These are phyloP conservation scores for Melitaea athalia DNA, from an alignment of 2,888 invertebrate genomes.

Conservation along the genomic window DNA sequence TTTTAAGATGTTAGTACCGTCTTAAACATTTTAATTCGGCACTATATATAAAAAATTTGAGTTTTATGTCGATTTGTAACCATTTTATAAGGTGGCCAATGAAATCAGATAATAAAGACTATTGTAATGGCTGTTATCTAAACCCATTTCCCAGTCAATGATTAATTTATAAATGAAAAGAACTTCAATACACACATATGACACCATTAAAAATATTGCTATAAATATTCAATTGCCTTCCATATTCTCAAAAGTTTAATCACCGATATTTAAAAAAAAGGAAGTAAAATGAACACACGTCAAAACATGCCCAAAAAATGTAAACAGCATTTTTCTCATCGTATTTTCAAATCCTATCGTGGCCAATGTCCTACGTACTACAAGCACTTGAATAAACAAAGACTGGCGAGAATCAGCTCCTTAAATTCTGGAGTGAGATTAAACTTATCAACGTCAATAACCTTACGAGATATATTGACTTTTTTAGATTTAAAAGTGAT, in stretches of 20 bases:
- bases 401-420: constrained; percentile 29
- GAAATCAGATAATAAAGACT: too few relatives aligned
- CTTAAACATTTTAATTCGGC: too few relatives aligned
- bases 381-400: constrained; percentile 27
- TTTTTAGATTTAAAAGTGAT: background rate
- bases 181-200: too few relatives aligned
- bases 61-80: too few relatives aligned
- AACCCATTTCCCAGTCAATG: too few relatives aligned
- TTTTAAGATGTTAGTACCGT: too few relatives aligned
- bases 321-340: constrained; percentile 11
- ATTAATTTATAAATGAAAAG: too few relatives aligned
- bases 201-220: background rate
- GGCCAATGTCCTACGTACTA: constrained; percentile 29
- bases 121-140: too few relatives aligned
- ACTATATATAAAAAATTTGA: too few relatives aligned
- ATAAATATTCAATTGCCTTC: too few relatives aligned
- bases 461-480: constrained; percentile 21
- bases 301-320: constrained; percentile 1
- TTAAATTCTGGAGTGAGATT: constrained; percentile 25
- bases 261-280: background rate
- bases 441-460: constrained; percentile 31
- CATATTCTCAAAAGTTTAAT: background rate
- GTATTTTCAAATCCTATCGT: constrained; percentile 8
- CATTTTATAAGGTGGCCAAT: too few relatives aligned
- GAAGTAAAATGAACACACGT: background rate